A percentile compares a stretch with the other conserved stretches of the same genome.
These are phyloP conservation scores for Cardiocondyla obscurior DNA, from an alignment of 1,140 invertebrate genomes.

Conservation along the genomic window DNA sequence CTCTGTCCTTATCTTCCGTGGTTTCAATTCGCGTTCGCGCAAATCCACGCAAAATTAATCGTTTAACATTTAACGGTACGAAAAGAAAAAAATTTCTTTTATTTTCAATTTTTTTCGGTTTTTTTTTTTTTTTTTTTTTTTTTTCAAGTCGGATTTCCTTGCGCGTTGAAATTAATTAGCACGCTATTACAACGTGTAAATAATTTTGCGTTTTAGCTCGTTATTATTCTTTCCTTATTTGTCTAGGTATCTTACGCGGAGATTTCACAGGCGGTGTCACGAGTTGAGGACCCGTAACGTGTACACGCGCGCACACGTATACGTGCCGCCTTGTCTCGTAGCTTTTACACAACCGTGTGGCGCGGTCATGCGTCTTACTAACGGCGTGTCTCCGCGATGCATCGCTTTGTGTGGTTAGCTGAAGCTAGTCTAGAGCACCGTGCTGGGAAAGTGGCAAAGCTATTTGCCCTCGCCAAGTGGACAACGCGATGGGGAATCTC, in stretches of 20 bases:
- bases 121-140: not conserved
- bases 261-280: not conserved
- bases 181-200: not conserved
- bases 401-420: conserved; percentile 47
- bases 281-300: not conserved
- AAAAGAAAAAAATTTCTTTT: not conserved
- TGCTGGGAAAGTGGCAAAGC: conserved; percentile 19
- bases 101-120: not conserved
- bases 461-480: not conserved
- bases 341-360: conserved; percentile 17
- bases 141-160: not conserved
- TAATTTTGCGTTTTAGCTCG: not conserved
- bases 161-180: too few relatives aligned
- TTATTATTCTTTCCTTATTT: not conserved
- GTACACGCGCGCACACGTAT: not conserved
- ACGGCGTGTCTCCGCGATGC: conserved; percentile 50
- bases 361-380: conserved; percentile 58
- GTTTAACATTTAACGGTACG: not conserved
- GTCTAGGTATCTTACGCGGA: not conserved
- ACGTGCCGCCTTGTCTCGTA: not conserved
- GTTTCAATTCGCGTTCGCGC: not conserved
- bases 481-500: not conserved
- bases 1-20: not conserved
- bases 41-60: not conserved
- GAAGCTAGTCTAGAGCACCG: conserved; percentile 13